Percentiles rank a stretch among this genome's conserved stretches.
phyloP scores from a whole-genome alignment of 2,888 invertebrate species.

The Lepidochrysops patricia region DNA sequence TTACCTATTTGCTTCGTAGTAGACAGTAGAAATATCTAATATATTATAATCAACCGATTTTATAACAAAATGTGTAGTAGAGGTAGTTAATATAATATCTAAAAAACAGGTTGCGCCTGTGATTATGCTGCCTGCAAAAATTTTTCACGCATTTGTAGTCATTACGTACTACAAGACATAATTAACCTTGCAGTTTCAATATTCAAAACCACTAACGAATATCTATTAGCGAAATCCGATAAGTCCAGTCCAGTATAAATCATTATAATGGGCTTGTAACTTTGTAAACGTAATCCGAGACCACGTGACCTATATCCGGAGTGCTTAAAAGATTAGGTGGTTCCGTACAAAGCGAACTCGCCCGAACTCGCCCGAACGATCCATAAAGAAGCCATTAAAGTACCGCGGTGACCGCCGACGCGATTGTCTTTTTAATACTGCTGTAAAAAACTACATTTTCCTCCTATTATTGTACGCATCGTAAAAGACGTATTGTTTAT shows the following conservation, averaged over 20 bases:
- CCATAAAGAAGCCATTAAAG: constrained; percentile 58
- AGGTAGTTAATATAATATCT: too few species aligned
- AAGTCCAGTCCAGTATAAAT: not conserved
- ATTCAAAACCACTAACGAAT: not conserved
- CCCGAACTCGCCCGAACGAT: constrained; percentile 48
- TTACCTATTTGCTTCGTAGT: too few species aligned
- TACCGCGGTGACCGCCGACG: constrained; percentile 40
- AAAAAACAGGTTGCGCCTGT: too few species aligned
- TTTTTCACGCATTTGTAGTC: too few species aligned
- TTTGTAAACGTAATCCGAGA: not conserved
- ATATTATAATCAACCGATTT: too few species aligned
- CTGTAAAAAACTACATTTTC: constrained; percentile 35
- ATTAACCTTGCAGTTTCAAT: not conserved
- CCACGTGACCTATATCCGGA: constrained; percentile 22
- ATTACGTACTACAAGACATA: not conserved
- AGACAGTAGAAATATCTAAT: too few species aligned
- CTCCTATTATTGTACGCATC: constrained; percentile 21
- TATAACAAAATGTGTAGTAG: too few species aligned
- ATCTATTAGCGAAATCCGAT: not conserved
- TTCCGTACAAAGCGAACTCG: constrained; percentile 38
- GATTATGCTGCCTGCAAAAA: too few species aligned
- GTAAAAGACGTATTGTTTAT: too few species aligned
- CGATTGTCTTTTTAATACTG: constrained; percentile 19
- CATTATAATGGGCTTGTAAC: not conserved
- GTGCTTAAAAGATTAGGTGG: constrained; percentile 41